Conservation (phyloP, 2,888 invertebrate species). For the Drosophila dives region DNA sequence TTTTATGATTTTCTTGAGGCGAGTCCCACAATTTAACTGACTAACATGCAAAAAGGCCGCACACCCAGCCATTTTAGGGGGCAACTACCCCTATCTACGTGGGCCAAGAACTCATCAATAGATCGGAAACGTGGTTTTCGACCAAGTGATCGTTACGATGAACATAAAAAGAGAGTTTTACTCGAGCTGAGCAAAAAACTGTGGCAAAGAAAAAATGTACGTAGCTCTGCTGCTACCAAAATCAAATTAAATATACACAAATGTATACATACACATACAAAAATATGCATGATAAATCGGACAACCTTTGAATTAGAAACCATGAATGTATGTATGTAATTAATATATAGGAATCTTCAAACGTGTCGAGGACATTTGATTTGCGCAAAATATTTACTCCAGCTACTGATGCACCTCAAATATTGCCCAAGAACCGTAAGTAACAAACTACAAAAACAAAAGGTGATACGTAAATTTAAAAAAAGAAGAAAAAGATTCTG, state of each 20-base stretch:
- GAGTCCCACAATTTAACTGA: constrained; percentile 16
- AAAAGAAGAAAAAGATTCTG: background rate
- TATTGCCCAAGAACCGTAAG: constrained; percentile 90
- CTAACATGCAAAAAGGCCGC: constrained; percentile 39
- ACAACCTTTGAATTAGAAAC: constrained; percentile 64
- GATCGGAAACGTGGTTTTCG: constrained; percentile 92
- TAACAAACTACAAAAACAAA: constrained; percentile 53
- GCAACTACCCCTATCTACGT: constrained; percentile 1
- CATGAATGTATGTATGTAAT: constrained; percentile 37
- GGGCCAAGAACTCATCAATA: constrained; percentile 85
- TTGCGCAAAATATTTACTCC: constrained; percentile 95
- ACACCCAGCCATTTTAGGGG: constrained; percentile 26
- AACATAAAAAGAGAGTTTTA: constrained; percentile 91
- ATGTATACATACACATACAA: background rate
- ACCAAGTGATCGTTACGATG: constrained; percentile 93
- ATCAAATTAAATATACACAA: background rate
- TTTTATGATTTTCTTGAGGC: constrained; percentile 33
- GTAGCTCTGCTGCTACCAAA: constrained; percentile 11
- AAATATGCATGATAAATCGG: background rate
- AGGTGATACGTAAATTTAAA: constrained; percentile 71
- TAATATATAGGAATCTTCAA: constrained; percentile 74
- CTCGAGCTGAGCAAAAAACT: constrained; percentile 92
- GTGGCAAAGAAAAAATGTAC: constrained; percentile 88
- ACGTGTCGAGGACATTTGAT: constrained; percentile 88
- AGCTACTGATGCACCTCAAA: constrained; percentile 92